These are phyloP conservation scores for Callocephalon fimbriatum DNA, from an alignment of 2,113 vertebrate species.

Conservation along the genomic window DNA sequence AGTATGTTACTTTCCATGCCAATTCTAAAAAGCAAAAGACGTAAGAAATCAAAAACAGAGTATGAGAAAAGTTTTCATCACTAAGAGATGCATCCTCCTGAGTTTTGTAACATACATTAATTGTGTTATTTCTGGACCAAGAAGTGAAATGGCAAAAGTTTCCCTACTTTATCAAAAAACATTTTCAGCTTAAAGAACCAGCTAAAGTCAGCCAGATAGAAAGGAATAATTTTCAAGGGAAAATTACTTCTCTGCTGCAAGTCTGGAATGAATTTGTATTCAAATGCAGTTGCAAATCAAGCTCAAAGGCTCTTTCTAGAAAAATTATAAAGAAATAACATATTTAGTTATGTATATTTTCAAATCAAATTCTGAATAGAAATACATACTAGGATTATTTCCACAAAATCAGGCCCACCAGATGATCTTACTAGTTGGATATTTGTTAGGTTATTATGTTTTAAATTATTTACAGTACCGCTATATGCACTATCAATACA, in stretches of 20 bases:
- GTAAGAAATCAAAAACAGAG: background rate
- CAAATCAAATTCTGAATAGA: background rate
- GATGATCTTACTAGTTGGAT: background rate
- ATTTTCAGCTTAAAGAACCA: slow-evolving; percentile 16
- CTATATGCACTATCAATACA: background rate
- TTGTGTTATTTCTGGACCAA: background rate
- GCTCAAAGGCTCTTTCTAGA: background rate
- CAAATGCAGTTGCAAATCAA: slow-evolving; percentile 15
- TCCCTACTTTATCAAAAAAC: background rate
- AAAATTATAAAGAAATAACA: background rate
- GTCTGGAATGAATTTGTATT: slow-evolving; percentile 21
- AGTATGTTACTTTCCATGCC: slow-evolving; percentile 84
- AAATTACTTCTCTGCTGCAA: slow-evolving; percentile 5
- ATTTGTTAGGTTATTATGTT: background rate
- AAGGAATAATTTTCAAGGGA: background rate
- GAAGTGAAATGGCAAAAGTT: background rate
- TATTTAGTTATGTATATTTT: background rate
- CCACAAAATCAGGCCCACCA: background rate
- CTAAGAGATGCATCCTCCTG: background rate
- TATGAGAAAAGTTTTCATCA: background rate
- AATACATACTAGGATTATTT: background rate
- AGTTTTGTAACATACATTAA: background rate
- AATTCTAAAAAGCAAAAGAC: slow-evolving; percentile 65
- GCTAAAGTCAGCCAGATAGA: background rate
- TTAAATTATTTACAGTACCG: background rate